phyloP scores from a whole-genome alignment of 2,888 invertebrate genomes.

The Lepidocyrtinus sp. region DNA sequence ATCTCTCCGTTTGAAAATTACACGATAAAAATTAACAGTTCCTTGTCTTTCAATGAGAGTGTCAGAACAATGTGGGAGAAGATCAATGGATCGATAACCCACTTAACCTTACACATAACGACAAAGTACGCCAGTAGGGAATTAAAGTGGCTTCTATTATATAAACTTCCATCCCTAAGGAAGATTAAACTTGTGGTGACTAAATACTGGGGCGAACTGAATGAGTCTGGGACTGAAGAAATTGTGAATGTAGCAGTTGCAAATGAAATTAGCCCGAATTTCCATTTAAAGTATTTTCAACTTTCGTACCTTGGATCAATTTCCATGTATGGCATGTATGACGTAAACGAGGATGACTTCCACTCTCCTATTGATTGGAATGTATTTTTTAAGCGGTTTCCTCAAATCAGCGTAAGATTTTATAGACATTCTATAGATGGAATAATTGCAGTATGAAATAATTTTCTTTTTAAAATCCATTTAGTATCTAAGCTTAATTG shows the following conservation, averaged over 20 bases:
- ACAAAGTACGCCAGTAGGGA: constrained; percentile 28
- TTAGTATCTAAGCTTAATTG: constrained; percentile 33
- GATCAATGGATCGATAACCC: constrained; percentile 21
- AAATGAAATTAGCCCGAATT: background rate
- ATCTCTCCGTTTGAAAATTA: constrained; percentile 25
- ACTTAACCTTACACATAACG: constrained; percentile 32
- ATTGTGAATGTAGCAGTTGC: too few relatives aligned
- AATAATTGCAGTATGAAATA: too few relatives aligned
- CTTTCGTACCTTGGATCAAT: constrained; percentile 29
- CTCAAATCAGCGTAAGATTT: constrained; percentile 22
- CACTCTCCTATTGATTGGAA: constrained; percentile 32
- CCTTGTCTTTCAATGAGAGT: background rate
- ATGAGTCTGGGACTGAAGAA: background rate
- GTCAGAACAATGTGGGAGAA: constrained; percentile 19
- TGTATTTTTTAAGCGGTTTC: constrained; percentile 24
- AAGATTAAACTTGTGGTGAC: constrained; percentile 27
- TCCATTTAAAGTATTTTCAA: constrained; percentile 16
- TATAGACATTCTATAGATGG: too few relatives aligned
- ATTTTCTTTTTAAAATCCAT: too few relatives aligned
- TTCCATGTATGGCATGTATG: constrained; percentile 19
- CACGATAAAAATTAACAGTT: constrained; percentile 39
- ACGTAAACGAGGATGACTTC: constrained; percentile 28
- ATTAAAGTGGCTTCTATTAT: constrained; percentile 13
- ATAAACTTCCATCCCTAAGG: constrained; percentile 1
- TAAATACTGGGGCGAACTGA: constrained; percentile 24